These are phyloP conservation scores for Stegastes partitus DNA, from an alignment of 2,113 vertebrate genomes.

Conservation along the genomic window DNA sequence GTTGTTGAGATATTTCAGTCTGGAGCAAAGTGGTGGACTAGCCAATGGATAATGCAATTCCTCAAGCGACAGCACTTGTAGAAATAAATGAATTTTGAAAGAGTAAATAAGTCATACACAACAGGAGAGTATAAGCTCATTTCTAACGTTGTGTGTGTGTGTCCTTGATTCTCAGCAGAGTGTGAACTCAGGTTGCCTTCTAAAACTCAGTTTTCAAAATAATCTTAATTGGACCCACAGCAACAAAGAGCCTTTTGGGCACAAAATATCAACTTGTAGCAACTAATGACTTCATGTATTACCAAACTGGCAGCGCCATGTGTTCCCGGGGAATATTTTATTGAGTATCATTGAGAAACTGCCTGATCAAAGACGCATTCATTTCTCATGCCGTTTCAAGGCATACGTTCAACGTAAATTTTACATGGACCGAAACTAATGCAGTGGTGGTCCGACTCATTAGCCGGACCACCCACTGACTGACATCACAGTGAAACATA, in stretches of 20 bases:
- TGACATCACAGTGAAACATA: constrained; percentile 64
- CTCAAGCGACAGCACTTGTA: no score
- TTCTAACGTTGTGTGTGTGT: neutral
- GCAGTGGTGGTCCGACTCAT: constrained; percentile 61
- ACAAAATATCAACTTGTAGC: constrained; percentile 52
- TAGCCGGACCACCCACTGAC: constrained; percentile 58
- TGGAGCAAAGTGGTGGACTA: no score
- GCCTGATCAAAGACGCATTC: constrained; percentile 57
- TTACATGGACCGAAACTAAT: constrained; percentile 53
- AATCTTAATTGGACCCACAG: constrained; percentile 54
- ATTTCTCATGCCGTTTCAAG: constrained; percentile 60
- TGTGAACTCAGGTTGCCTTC: constrained; percentile 19
- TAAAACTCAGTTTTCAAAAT: constrained; percentile 9
- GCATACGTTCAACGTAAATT: constrained; percentile 47
- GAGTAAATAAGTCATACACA: no score
- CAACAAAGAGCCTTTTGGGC: constrained; percentile 52
- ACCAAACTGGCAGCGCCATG: constrained; percentile 36
- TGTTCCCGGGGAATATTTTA: constrained; percentile 20
- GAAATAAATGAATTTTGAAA: no score
- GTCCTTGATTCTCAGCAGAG: constrained; percentile 14
- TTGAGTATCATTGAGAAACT: constrained; percentile 40
- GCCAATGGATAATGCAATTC: no score
- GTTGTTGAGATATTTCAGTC: no score
- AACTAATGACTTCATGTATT: constrained; percentile 65
- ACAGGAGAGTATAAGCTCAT: no score